Evolutionary conservation across 2,113 vertebrate species (phyloP), one percentile per base, ranked within the genome.

Genomic region (Thalassarche chlororhynchos): DNA sequence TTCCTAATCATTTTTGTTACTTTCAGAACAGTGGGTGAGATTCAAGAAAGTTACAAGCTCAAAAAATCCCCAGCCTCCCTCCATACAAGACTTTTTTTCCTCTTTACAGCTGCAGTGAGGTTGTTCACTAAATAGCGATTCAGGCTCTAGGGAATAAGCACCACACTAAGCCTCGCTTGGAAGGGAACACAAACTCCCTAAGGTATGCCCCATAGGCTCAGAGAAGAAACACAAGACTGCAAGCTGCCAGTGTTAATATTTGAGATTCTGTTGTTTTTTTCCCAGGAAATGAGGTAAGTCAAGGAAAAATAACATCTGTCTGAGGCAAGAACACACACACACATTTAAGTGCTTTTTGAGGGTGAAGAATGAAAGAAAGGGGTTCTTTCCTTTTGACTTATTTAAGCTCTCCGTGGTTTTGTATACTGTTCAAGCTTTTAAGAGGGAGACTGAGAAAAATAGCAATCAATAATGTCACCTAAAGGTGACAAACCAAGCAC

Each of bases 261-360:
- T 77, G 94, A 95, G 76, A 94, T 87, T 86, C 46, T 80, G 57
- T 34, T 95, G 58, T 42, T 8, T 91, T 93, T 86, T 95, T 29
- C 79, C 36, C 44, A 61, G 83, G 66, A 94, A 97, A 79, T 89
- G 25, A 97, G 74, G 55, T 47, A 91, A 93, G 87, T 74, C 85
- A 94, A 92, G 84, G 54, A 95, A 84, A 95, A 97, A 91, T 78
- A 95, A 89, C 89, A 87, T 78, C 84, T 95, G 87, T 96, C 74
- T 82, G 72, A 90, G 54, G 49, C 31, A 90, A 89, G 90, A 84
- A 81, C 57, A 90, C 68, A 86, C 52, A 86, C 52, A 83, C 44
- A 57, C 26, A 49, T 61, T 87, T 65, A 82, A 89, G 89, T 32
- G 40, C 8, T 92, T 91, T 89, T 87, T 84, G 49, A 89, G 54